Percentiles rank a stretch among this genome's conserved stretches.
Evolutionary conservation across 2,113 vertebrate genomes (phyloP).

Genomic region (Callionymus lyra): DNA sequence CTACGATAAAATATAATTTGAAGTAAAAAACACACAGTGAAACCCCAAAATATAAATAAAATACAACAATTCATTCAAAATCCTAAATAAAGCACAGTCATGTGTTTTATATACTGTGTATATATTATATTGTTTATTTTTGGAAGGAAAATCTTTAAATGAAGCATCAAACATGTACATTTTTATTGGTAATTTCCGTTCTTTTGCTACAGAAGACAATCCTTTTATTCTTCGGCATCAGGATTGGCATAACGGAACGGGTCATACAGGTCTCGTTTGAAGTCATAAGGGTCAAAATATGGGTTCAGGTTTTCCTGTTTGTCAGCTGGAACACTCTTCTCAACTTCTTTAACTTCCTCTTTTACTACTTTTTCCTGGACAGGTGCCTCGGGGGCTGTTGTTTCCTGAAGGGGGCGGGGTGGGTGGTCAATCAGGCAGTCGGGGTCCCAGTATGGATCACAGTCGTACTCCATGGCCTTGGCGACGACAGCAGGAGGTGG

Average conservation of each 20-base stretch:
- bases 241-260: conserved; percentile 36
- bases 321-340: conserved; percentile 18
- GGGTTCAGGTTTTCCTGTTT: conserved; percentile 2
- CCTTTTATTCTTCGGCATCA: conserved; percentile 30
- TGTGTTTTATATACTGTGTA: no score
- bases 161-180: not conserved
- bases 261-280: conserved; percentile 53
- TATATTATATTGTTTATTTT: no score
- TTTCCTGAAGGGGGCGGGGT: conserved; percentile 25
- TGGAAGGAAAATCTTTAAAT: not conserved
- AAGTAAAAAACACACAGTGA: no score
- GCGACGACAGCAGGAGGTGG: conserved; percentile 14
- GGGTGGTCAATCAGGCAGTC: conserved; percentile 62
- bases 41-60: no score
- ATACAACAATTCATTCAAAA: no score
- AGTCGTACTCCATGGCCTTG: conserved; percentile 61
- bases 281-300: conserved; percentile 53
- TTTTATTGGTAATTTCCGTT: not conserved
- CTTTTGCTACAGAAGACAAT: conserved; percentile 1
- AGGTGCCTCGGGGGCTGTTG: conserved; percentile 2
- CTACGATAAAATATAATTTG: no score
- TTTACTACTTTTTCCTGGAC: conserved; percentile 18
- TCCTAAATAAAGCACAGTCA: no score
- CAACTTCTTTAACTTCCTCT: conserved; percentile 16
- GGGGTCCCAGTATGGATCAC: conserved; percentile 66